Conservation (phyloP, 2,888 invertebrate genomes). For the Drosophila melanosoma region DNA sequence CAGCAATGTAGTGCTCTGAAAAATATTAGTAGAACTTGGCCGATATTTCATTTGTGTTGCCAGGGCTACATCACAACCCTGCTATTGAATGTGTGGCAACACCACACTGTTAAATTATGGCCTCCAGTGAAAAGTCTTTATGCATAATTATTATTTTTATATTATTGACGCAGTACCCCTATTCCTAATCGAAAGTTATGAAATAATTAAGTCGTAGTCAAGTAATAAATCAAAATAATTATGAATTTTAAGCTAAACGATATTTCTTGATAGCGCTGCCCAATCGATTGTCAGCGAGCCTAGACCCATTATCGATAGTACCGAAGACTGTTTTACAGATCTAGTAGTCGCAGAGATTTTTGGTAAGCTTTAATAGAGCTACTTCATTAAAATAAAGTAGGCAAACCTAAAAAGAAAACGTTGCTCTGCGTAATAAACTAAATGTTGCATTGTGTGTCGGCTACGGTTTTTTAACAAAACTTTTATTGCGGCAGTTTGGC, state of each 20-base stretch:
- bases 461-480: not conserved
- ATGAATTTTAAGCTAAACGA: not conserved
- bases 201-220: not conserved
- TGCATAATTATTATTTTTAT: not conserved
- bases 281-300: conserved; percentile 6
- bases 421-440: not conserved
- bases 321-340: conserved; percentile 43
- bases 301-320: conserved; percentile 27
- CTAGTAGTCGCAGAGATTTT: conserved; percentile 65
- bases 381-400: conserved; percentile 29
- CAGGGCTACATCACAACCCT: conserved; percentile 36
- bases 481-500: not conserved
- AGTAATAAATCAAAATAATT: not conserved
- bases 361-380: conserved; percentile 59
- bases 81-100: not conserved
- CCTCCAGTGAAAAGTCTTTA: not conserved
- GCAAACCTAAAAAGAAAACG: not conserved
- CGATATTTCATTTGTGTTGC: conserved; percentile 29
- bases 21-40: conserved; percentile 32
- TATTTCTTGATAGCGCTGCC: not conserved
- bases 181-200: not conserved
- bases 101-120: not conserved
- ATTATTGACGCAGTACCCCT: not conserved
- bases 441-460: not conserved
- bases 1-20: conserved; percentile 9